Base-by-base conservation (phyloP, 2,888 invertebrate species). In the Autographa pulchrina region DNA sequence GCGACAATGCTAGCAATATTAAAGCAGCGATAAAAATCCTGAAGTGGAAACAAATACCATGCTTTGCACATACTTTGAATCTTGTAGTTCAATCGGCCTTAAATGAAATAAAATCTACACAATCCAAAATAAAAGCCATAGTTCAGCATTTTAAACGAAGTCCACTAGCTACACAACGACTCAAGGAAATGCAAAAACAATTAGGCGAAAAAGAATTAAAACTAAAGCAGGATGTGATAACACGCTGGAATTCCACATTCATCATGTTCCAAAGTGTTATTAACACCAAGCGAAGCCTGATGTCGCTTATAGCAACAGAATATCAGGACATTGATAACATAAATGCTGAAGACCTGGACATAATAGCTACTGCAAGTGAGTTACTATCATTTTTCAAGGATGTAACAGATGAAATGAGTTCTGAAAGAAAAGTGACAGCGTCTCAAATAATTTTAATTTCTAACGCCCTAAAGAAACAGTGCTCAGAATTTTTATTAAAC, bases 361-460 rank as follows among this genome's bases (percentile, higher is more conserved):
- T 52, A 6, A 3, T 52, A 18, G n/a, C 52, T 18, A 52, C 52
- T n/a, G 52, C 52, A 11, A 3, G 18, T 52, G 52, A 52, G 5
- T 52, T 52, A 52, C n/a, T 52, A 6, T 52, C n/a, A 0, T 43
- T 52, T 52, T 52, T 52, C 52, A 52, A 52, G 52, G 52, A 52
- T 52, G 52, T 52, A 3, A 52, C 52, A 52, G 52, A 52, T 18
- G 52, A 43, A 43, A 52, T 52, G 52, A 52, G 52, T 13, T 52
- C 52, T 1, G n/a, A 52, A 52, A 52, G 5, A 7, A 52, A 4
- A 52, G 52, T 52, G 5, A 52, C 52, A 1, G 5, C n/a, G 18
- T 64, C 63, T 2, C 8, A 52, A 11, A 35, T 67, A 8, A 61
- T 67, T 14, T 16, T 38, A 14, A 35, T 67, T 35, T 48, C 67